These are phyloP conservation scores for Drosophila pallidifrons DNA, from an alignment of 1,140 invertebrate species.

Conservation along the genomic window DNA sequence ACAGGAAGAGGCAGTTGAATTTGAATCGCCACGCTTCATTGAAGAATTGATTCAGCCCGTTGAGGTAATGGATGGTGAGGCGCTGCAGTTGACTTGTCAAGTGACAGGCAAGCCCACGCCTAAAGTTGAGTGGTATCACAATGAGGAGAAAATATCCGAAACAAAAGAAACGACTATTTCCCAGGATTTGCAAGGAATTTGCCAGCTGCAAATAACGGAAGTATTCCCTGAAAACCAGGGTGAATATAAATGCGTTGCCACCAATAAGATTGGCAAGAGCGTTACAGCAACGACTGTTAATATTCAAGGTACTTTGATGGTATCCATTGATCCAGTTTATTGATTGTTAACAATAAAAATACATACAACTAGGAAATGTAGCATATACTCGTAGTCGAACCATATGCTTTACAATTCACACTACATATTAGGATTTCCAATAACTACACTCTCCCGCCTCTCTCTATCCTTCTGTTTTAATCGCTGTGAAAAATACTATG, in stretches of 20 bases:
- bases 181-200: conserved; percentile 91
- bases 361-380: conserved; percentile 21
- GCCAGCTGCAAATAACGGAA: conserved; percentile 94
- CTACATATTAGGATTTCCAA: conserved; percentile 56
- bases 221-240: conserved; percentile 98
- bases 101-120: conserved; percentile 93
- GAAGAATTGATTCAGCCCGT: conserved; percentile 88
- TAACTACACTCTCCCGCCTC: conserved; percentile 54
- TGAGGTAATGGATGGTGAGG: conserved; percentile 96
- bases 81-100: conserved; percentile 91
- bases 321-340: conserved; percentile 53
- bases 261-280: conserved; percentile 94
- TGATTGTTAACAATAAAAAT: conserved; percentile 45
- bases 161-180: conserved; percentile 92
- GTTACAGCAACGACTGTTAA: conserved; percentile 91
- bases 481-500: conserved; percentile 28
- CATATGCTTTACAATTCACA: conserved; percentile 42
- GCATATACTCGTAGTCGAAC: conserved; percentile 22
- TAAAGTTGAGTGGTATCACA: conserved; percentile 93
- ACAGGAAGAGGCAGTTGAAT: conserved; percentile 87
- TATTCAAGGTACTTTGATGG: conserved; percentile 90
- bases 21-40: conserved; percentile 91
- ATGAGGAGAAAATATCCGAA: conserved; percentile 89
- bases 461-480: conserved; percentile 23
- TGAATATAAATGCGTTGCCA: conserved; percentile 92